phyloP scores from a whole-genome alignment of 2,888 invertebrate genomes.

The Disparrhopalites patrizii region DNA sequence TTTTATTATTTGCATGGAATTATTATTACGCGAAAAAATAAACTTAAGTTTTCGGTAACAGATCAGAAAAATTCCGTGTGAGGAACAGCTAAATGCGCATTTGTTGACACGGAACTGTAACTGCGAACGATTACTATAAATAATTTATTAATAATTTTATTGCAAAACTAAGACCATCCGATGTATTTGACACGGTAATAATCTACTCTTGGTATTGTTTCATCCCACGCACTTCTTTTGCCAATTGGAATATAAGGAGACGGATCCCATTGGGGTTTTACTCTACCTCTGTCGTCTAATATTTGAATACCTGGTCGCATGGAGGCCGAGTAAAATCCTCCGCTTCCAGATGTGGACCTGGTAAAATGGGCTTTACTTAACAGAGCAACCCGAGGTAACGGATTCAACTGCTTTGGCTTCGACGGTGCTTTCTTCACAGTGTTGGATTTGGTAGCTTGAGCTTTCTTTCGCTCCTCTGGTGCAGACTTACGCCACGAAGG shows the following conservation, averaged over 20 bases:
- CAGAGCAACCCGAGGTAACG: slow-evolving; percentile 10
- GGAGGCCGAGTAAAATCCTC: slow-evolving; percentile 2
- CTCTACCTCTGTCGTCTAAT: slow-evolving; percentile 11
- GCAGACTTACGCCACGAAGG: slow-evolving; percentile 3
- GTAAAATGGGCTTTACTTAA: neutral
- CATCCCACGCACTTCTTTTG: slow-evolving; percentile 18
- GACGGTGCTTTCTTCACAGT: neutral
- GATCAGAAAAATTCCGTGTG: too few species aligned
- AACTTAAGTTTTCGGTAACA: too few species aligned
- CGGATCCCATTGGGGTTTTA: slow-evolving; percentile 11
- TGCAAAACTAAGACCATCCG: too few species aligned
- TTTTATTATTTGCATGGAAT: too few species aligned
- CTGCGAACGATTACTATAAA: too few species aligned
- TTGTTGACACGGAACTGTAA: too few species aligned
- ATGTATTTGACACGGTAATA: slow-evolving; percentile 15
- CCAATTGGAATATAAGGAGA: slow-evolving; percentile 9
- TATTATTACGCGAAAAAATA: too few species aligned
- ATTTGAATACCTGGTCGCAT: neutral
- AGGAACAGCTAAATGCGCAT: too few species aligned
- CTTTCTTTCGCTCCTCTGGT: neutral
- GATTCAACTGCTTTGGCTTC: neutral
- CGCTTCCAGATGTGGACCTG: neutral
- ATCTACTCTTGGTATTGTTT: neutral
- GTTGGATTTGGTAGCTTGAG: neutral
- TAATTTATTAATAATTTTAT: too few species aligned